phyloP scores from a whole-genome alignment of 30 jellyfish, hydroid and myxozoan genomes.

The Rhopilema esculentum region DNA sequence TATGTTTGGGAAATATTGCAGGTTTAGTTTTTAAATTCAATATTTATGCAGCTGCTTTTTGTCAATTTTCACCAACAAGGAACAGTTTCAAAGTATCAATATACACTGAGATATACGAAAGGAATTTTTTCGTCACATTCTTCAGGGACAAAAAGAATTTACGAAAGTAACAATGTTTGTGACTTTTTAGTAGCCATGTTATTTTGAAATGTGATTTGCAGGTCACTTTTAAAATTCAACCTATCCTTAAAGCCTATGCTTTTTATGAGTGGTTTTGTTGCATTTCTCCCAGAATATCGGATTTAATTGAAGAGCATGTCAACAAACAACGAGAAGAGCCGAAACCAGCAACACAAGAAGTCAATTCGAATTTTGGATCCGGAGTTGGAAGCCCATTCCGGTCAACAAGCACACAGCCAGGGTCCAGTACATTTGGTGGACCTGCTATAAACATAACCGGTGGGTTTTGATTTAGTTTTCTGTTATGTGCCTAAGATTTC shows the following conservation, averaged over 20 bases:
- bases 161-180: neutral
- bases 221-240: no score
- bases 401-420: conserved; percentile 65
- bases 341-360: conserved; percentile 4
- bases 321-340: conserved; percentile 1
- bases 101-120: neutral
- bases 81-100: no score
- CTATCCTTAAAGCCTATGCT: no score
- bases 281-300: conserved; percentile 16
- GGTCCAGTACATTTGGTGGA: conserved; percentile 76
- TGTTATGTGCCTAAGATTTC: neutral
- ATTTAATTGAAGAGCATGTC: conserved; percentile 26
- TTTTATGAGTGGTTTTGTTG: no score
- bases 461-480: neutral
- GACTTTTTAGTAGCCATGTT: no score
- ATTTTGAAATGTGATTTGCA: no score
- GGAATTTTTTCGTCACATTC: neutral
- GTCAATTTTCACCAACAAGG: no score
- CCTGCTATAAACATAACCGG: conserved; percentile 89
- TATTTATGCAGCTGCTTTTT: no score
- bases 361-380: conserved; percentile 25
- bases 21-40: no score
- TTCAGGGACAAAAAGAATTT: neutral
- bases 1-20: no score
- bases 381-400: conserved; percentile 63